Percentiles rank a stretch among this genome's conserved stretches.
Evolutionary conservation across 2,797 vertebrate genomes (phyloP).

Genomic region (Borostomias antarcticus): DNA sequence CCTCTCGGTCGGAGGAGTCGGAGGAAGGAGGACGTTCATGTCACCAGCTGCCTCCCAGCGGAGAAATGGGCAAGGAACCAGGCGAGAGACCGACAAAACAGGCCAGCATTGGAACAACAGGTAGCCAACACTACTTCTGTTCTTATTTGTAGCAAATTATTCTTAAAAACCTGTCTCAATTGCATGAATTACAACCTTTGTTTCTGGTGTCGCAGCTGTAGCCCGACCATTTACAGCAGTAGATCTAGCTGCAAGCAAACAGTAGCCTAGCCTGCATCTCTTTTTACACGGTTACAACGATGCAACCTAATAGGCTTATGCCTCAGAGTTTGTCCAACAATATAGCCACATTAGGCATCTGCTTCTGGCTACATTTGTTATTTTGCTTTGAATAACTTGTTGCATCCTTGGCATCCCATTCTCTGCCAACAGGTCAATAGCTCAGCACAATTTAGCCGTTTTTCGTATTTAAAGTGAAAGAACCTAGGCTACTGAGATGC

Average conservation of each 20-base stretch:
- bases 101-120: slow-evolving; percentile 59
- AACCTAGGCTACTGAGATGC: too few species aligned
- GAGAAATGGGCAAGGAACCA: slow-evolving; percentile 41
- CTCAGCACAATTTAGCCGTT: too few species aligned
- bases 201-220: not conserved
- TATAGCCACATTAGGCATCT: not conserved
- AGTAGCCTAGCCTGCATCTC: not conserved
- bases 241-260: not conserved
- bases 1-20: slow-evolving; percentile 44
- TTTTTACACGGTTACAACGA: too few species aligned
- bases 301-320: too few species aligned
- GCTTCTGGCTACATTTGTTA: not conserved
- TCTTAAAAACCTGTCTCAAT: not conserved
- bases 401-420: too few species aligned
- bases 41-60: slow-evolving; percentile 59
- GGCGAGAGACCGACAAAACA: slow-evolving; percentile 57
- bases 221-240: not conserved
- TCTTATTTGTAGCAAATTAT: not conserved
- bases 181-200: not conserved
- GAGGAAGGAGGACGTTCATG: slow-evolving; percentile 41
- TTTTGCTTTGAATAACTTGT: not conserved
- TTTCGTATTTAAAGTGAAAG: too few species aligned
- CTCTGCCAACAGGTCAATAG: too few species aligned
- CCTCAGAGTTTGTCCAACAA: too few species aligned
- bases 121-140: slow-evolving; percentile 30